Evolutionary conservation across 2,113 vertebrate genomes (phyloP).

Genomic region (Serinus canaria): DNA sequence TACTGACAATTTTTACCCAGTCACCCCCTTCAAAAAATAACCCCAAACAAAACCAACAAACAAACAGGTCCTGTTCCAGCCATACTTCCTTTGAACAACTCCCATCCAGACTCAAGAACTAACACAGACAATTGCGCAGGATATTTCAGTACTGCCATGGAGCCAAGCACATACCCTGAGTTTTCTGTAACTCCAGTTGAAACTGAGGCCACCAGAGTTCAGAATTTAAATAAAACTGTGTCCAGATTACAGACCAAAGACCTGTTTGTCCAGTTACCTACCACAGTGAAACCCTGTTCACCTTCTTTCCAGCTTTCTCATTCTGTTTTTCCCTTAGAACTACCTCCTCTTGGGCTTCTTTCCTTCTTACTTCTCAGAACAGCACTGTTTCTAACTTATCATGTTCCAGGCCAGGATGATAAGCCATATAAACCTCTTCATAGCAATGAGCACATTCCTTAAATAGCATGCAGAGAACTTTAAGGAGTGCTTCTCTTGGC

Average conservation of each 20-base stretch:
- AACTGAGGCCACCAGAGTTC: neutral
- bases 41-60: neutral
- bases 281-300: neutral
- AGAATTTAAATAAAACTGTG: neutral
- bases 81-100: neutral
- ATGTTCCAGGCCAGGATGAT: neutral
- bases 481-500: neutral
- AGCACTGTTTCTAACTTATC: neutral
- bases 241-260: neutral
- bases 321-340: neutral
- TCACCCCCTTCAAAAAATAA: neutral
- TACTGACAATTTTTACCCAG: neutral
- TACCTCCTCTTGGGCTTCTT: neutral
- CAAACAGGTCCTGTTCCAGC: fast-evolving
- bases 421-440: neutral
- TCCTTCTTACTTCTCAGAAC: neutral
- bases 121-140: neutral
- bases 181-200: neutral
- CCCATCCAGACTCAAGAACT: neutral
- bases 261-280: neutral
- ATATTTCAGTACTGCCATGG: neutral
- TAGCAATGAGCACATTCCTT: fast-evolving
- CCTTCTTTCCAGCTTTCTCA: neutral
- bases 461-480: fast-evolving
- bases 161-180: neutral